Conservation (phyloP, 1,140 invertebrate species). For the Solenopsis invicta region DNA sequence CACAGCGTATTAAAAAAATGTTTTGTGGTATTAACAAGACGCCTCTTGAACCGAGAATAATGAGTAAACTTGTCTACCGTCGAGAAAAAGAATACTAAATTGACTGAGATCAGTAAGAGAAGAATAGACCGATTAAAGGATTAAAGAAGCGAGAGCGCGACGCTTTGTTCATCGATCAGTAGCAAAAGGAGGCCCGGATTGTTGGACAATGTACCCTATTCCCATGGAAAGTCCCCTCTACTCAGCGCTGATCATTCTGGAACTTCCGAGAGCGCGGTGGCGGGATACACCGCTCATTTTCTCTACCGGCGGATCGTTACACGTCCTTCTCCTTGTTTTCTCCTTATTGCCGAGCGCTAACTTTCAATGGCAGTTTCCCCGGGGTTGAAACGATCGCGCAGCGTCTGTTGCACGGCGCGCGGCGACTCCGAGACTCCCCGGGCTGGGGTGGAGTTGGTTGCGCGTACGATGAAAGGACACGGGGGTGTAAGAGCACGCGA, state of each 20-base stretch:
- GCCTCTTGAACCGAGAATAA: not conserved
- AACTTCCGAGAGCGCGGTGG: conserved; percentile 2
- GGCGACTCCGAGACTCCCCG: not conserved
- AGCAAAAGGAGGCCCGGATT: conserved; percentile 27
- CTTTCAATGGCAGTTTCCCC: conserved; percentile 62
- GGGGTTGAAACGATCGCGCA: conserved; percentile 60
- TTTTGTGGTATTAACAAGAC: not conserved
- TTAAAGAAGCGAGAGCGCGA: not conserved
- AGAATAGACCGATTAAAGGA: not conserved
- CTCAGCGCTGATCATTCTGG: conserved; percentile 16
- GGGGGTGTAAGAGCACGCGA: conserved; percentile 9
- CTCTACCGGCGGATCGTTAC: conserved; percentile 55
- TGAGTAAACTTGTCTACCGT: not conserved
- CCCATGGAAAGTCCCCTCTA: not conserved
- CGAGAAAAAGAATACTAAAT: not conserved
- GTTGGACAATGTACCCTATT: conserved; percentile 41
- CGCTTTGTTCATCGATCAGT: conserved; percentile 49
- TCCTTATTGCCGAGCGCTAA: conserved; percentile 60
- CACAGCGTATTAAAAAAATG: not conserved
- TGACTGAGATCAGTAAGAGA: not conserved
- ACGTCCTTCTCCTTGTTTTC: conserved; percentile 54
- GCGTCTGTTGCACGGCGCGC: conserved; percentile 32
- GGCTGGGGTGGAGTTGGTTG: conserved; percentile 32
- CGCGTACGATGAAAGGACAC: conserved; percentile 44
- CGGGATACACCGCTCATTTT: conserved; percentile 48